Evolutionary conservation across 2,888 invertebrate species (phyloP).

Genomic region (Apotomis turbidana): DNA sequence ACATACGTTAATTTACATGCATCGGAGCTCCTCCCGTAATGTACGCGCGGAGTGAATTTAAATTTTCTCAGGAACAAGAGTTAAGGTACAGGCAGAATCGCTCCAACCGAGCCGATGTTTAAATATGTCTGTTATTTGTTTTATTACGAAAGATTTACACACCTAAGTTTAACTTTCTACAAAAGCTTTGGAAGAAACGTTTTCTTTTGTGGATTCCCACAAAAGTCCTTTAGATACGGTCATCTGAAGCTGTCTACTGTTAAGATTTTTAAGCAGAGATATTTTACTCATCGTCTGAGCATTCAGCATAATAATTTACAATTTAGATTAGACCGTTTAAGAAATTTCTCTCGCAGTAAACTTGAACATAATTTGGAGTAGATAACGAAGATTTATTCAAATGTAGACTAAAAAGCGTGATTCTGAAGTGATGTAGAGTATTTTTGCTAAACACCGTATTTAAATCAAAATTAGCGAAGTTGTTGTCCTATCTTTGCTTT

Average conservation of each 20-base stretch:
- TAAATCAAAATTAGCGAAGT: background rate
- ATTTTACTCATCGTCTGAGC: slow-evolving; percentile 13
- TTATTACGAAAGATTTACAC: background rate
- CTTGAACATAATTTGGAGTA: slow-evolving; percentile 7
- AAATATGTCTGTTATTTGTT: background rate
- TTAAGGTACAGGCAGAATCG: slow-evolving; percentile 57
- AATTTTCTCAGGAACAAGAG: slow-evolving; percentile 70
- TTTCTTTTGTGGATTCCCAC: slow-evolving; percentile 10
- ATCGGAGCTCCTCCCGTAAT: slow-evolving; percentile 80
- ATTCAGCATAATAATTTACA: slow-evolving; percentile 32
- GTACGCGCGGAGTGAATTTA: slow-evolving; percentile 75
- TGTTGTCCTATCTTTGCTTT: background rate
- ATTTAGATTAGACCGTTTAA: slow-evolving; percentile 27
- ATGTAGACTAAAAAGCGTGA: background rate
- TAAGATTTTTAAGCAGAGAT: slow-evolving; percentile 7
- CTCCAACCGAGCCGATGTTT: slow-evolving; percentile 49
- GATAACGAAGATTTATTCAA: slow-evolving; percentile 9
- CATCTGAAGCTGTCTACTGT: background rate
- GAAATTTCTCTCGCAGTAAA: slow-evolving; percentile 10
- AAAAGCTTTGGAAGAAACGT: background rate
- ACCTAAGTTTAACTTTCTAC: slow-evolving; percentile 8
- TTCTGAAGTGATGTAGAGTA: background rate
- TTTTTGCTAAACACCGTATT: background rate
- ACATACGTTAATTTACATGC: slow-evolving; percentile 81
- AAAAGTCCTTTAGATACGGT: slow-evolving; percentile 16